Evolutionary conservation across 2,888 invertebrate genomes (phyloP).

Genomic region (Clepsis dumicolana): DNA sequence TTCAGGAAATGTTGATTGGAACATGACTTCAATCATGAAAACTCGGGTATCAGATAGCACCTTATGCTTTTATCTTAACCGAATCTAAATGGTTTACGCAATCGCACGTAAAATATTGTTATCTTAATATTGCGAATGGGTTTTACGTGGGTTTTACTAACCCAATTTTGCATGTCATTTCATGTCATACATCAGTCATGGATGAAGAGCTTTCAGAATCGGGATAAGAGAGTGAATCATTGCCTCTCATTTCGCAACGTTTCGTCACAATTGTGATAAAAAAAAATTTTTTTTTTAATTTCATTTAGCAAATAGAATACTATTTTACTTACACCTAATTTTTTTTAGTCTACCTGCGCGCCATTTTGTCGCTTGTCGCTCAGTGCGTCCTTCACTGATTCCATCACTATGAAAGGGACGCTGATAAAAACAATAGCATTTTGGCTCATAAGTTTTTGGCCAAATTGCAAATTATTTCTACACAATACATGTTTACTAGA

Average conservation of each 20-base stretch:
- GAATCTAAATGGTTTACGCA: neutral
- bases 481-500: too few relatives aligned
- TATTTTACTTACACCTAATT: too few relatives aligned
- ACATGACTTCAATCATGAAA: neutral
- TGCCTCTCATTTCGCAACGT: neutral
- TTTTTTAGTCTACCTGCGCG: too few relatives aligned
- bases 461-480: too few relatives aligned
- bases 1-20: neutral
- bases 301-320: too few relatives aligned
- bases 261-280: neutral
- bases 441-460: too few relatives aligned
- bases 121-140: neutral
- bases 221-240: neutral
- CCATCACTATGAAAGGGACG: too few relatives aligned
- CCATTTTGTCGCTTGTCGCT: too few relatives aligned
- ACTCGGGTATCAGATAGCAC: neutral
- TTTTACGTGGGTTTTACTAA: neutral
- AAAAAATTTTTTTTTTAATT: neutral
- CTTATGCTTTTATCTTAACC: neutral
- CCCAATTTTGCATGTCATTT: constrained; percentile 1
- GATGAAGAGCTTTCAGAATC: neutral
- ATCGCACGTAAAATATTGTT: neutral
- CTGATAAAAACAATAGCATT: too few relatives aligned
- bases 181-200: neutral
- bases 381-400: too few relatives aligned